A percentile compares a stretch with the other conserved stretches of the same genome.
phyloP scores from a whole-genome alignment of 37 sponge, comb jelly and placozoan genomes.

The Theonella swinhoei region DNA sequence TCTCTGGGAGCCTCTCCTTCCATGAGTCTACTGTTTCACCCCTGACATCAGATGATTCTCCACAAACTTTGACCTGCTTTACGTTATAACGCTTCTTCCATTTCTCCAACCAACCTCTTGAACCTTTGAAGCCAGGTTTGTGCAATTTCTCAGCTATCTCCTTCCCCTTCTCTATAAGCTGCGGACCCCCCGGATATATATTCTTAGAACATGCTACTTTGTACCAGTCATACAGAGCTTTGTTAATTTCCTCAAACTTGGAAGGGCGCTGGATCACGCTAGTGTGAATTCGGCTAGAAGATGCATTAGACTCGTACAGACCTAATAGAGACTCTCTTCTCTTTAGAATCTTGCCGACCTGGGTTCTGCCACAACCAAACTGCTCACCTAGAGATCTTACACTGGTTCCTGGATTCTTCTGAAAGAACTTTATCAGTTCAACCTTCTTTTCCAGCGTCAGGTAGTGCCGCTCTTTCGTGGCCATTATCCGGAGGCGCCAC shows the following conservation, averaged over 20 bases:
- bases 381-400: slow-evolving; percentile 2
- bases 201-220: slow-evolving; percentile 30
- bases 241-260: slow-evolving; percentile 40
- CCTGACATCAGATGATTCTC: slow-evolving; percentile 52
- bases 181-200: slow-evolving; percentile 50
- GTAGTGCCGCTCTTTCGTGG: background rate
- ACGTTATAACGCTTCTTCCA: slow-evolving; percentile 71
- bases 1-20: too few species aligned
- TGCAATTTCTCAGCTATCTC: slow-evolving; percentile 54
- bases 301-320: slow-evolving; percentile 40
- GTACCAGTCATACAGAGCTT: slow-evolving; percentile 43
- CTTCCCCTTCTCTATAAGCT: slow-evolving; percentile 54
- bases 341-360: slow-evolving; percentile 22
- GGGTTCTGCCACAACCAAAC: slow-evolving; percentile 45
- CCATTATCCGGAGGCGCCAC: too few species aligned
- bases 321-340: slow-evolving; percentile 36
- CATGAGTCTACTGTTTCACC: slow-evolving; percentile 51
- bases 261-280: background rate
- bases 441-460: slow-evolving; percentile 33
- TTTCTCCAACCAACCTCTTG: slow-evolving; percentile 58
- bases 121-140: slow-evolving; percentile 57
- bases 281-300: slow-evolving; percentile 11
- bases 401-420: slow-evolving; percentile 2
- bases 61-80: slow-evolving; percentile 60
- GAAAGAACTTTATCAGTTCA: slow-evolving; percentile 7